Percentiles rank a stretch among this genome's conserved stretches.
Evolutionary conservation across 2,888 invertebrate species (phyloP).

Genomic region (Pristionchus fissidentatus): DNA sequence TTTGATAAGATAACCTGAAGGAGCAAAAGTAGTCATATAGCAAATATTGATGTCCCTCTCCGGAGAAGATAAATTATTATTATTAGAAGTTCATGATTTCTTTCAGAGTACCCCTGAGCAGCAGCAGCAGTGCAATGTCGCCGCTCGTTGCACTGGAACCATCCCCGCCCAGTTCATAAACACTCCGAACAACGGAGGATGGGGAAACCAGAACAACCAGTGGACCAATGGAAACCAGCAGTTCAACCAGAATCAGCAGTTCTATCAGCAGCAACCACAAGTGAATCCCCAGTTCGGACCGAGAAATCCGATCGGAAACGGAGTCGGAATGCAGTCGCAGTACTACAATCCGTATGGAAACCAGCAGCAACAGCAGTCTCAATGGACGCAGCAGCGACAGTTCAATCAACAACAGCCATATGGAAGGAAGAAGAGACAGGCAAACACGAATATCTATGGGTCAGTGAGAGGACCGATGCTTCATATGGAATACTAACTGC

Average conservation of each 20-base stretch:
- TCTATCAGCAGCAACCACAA: slow-evolving; percentile 5
- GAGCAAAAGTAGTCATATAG: no score
- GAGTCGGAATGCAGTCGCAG: background rate
- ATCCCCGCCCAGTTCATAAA: slow-evolving; percentile 32
- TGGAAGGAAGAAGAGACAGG: slow-evolving; percentile 44
- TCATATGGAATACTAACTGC: background rate
- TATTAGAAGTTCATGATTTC: no score
- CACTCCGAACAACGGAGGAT: slow-evolving; percentile 23
- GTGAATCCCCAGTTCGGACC: background rate
- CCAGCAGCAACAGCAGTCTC: background rate
- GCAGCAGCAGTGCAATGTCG: slow-evolving; percentile 37
- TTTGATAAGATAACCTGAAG: no score
- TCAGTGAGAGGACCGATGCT: background rate
- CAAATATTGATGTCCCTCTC: background rate
- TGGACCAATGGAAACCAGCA: background rate
- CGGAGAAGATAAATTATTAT: no score
- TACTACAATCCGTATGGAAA: slow-evolving; percentile 28
- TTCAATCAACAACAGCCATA: background rate
- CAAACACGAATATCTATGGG: slow-evolving; percentile 46
- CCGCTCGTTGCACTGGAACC: slow-evolving; percentile 27
- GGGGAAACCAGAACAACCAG: background rate
- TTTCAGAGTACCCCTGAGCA: slow-evolving; percentile 30
- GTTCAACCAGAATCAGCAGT: background rate
- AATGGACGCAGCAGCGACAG: background rate
- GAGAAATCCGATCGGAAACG: background rate